Percentiles rank a stretch among this genome's conserved stretches.
Conservation (phyloP, 2,113 vertebrate genomes). For the Cyanoliseus patagonus region DNA sequence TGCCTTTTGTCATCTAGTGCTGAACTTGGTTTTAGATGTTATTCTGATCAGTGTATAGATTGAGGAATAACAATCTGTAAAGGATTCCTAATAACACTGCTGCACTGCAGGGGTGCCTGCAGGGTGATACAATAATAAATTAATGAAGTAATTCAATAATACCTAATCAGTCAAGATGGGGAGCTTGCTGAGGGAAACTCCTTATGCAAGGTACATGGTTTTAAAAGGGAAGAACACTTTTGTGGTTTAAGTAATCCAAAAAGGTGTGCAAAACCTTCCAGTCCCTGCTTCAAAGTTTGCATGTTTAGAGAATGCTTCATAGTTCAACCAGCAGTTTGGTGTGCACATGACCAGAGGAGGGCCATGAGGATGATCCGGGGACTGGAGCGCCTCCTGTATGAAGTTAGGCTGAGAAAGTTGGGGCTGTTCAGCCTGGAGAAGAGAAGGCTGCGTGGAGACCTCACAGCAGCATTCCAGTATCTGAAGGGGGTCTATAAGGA, state of each 20-base stretch:
- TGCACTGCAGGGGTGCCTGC: background rate
- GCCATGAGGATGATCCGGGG: background rate
- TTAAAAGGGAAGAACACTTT: background rate
- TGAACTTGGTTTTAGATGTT: background rate
- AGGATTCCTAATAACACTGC: background rate
- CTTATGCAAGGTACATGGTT: background rate
- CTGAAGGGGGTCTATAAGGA: too few species aligned
- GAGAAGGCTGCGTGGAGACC: background rate
- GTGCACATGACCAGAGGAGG: background rate
- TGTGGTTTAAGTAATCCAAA: background rate
- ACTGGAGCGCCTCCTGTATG: background rate
- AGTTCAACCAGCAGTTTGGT: background rate
- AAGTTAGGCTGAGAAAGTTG: background rate
- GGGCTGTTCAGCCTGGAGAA: background rate
- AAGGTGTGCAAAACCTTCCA: background rate
- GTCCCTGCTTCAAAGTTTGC: background rate
- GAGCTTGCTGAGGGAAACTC: background rate
- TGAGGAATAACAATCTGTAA: background rate
- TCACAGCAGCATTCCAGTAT: too few species aligned
- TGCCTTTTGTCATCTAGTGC: background rate
- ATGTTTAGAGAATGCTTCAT: background rate
- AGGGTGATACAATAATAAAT: background rate
- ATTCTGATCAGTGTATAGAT: background rate
- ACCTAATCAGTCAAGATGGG: background rate
- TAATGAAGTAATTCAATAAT: background rate